phyloP scores from a whole-genome alignment of 2,797 vertebrate species.

The Enteromius viviparus region DNA sequence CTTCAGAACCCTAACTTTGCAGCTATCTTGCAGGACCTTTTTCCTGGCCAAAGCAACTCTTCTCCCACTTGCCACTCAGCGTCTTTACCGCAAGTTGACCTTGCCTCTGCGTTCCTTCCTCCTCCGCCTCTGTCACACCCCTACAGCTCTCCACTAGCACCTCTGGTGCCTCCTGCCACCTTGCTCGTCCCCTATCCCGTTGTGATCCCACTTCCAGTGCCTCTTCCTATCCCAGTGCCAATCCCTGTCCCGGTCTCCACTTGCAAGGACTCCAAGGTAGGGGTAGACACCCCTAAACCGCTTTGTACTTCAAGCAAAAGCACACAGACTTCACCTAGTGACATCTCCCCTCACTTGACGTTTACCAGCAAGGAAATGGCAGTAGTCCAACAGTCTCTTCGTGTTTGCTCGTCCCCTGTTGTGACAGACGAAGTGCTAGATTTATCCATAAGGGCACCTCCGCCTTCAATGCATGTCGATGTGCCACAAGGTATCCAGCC shows the following conservation, averaged over 20 bases:
- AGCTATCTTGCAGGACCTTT: constrained; percentile 92
- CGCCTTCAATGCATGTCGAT: constrained; percentile 64
- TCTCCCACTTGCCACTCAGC: constrained; percentile 82
- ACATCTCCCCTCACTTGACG: constrained; percentile 76
- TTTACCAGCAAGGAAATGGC: constrained; percentile 75
- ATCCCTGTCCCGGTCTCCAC: constrained; percentile 87
- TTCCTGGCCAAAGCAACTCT: constrained; percentile 81
- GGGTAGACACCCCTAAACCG: constrained; percentile 77
- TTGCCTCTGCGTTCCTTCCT: constrained; percentile 68
- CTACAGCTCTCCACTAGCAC: constrained; percentile 86
- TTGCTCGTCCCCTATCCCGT: constrained; percentile 93
- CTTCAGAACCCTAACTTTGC: constrained; percentile 90
- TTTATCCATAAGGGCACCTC: constrained; percentile 86
- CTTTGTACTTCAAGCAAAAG: constrained; percentile 84
- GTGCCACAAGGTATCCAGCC: constrained; percentile 69
- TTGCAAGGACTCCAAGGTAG: constrained; percentile 82
- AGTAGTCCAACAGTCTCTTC: constrained; percentile 53
- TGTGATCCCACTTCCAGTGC: constrained; percentile 93
- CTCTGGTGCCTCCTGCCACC: constrained; percentile 91
- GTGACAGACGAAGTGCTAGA: constrained; percentile 86
- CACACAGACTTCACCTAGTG: constrained; percentile 86
- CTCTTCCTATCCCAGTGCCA: constrained; percentile 91
- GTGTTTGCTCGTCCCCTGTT: constrained; percentile 56
- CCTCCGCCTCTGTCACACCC: constrained; percentile 77
- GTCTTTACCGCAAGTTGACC: constrained; percentile 71